These are phyloP conservation scores for Raja brachyura DNA, from an alignment of 2,113 vertebrate genomes.

Conservation along the genomic window DNA sequence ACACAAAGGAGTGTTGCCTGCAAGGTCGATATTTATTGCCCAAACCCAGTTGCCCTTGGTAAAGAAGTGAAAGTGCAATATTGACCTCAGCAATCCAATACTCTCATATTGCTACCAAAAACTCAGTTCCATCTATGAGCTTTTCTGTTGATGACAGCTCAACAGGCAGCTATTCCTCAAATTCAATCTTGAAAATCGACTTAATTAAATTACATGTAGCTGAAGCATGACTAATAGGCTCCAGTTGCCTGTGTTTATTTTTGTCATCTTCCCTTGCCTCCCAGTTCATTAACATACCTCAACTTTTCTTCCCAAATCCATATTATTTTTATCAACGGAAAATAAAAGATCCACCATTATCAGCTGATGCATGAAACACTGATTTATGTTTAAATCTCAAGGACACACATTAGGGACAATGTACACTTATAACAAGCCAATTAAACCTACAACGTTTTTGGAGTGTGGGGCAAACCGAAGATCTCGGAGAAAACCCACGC, in stretches of 20 bases:
- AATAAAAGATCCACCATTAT: neutral
- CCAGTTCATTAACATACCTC: neutral
- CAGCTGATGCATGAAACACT: neutral
- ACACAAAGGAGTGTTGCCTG: neutral
- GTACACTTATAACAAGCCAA: too few species aligned
- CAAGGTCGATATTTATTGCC: neutral
- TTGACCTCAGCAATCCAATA: neutral
- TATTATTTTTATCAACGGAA: neutral
- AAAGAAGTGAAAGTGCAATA: neutral
- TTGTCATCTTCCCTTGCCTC: neutral
- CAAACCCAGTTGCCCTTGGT: too few species aligned
- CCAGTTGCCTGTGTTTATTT: neutral
- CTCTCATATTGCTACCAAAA: neutral
- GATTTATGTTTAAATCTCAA: neutral
- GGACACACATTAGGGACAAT: too few species aligned
- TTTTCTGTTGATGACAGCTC: neutral
- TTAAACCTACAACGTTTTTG: too few species aligned
- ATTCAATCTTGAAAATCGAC: neutral
- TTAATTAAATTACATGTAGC: constrained; percentile 6
- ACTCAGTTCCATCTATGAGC: neutral
- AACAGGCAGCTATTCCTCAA: neutral
- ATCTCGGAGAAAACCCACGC: too few species aligned
- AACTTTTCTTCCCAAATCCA: neutral
- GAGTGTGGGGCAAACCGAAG: too few species aligned
- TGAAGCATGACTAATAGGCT: neutral